phyloP scores from a whole-genome alignment of 2,888 invertebrate species.

The Cryptops parisi region DNA sequence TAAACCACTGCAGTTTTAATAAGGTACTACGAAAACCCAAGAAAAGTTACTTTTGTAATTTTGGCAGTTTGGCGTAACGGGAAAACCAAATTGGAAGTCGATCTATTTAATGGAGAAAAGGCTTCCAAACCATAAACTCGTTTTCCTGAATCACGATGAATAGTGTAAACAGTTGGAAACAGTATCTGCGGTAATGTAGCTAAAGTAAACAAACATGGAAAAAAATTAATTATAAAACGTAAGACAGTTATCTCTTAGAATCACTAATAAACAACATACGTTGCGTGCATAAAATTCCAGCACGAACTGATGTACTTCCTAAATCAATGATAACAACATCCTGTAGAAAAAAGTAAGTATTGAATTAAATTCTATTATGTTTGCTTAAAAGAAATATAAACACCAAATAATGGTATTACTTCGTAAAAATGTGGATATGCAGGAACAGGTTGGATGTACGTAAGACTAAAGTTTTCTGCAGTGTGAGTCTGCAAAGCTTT shows the following conservation, averaged over 20 bases:
- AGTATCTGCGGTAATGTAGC: constrained; percentile 41
- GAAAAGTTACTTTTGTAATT: constrained; percentile 32
- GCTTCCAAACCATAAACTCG: constrained; percentile 35
- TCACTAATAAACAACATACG: constrained; percentile 27
- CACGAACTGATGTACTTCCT: constrained; percentile 41
- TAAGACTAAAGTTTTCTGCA: constrained; percentile 31
- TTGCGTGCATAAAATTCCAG: constrained; percentile 38
- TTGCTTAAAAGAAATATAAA: not conserved
- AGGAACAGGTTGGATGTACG: constrained; percentile 37
- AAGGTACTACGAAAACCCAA: no score
- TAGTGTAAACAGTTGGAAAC: constrained; percentile 40
- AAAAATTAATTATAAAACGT: no score
- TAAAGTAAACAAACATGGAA: constrained; percentile 19
- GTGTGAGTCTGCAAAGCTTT: constrained; percentile 38
- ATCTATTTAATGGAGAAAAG: constrained; percentile 32
- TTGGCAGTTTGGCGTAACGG: constrained; percentile 36
- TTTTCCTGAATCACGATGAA: constrained; percentile 28
- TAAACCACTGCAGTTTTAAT: no score
- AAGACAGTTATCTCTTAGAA: no score
- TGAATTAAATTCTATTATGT: no score
- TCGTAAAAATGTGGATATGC: constrained; percentile 19
- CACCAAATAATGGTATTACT: constrained; percentile 8
- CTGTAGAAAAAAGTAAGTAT: constrained; percentile 27
- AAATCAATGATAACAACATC: constrained; percentile 41
- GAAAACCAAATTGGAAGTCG: constrained; percentile 28